Evolutionary conservation across 2,888 invertebrate genomes (phyloP).

Genomic region (Agrilus mali): DNA sequence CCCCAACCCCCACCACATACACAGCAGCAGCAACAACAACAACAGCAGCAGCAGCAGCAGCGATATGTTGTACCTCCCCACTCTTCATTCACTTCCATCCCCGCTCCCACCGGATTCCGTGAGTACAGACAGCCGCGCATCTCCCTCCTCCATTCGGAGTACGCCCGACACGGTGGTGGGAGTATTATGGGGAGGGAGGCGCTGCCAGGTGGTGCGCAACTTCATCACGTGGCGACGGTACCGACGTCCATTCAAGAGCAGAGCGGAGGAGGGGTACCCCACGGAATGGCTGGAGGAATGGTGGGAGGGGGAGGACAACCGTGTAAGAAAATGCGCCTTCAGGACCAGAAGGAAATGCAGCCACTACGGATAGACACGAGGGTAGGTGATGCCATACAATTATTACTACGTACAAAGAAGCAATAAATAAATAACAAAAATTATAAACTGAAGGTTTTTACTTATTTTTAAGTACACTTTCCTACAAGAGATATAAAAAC

Average conservation of each 20-base stretch:
- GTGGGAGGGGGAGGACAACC: conserved; percentile 41
- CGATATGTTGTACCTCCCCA: conserved; percentile 14
- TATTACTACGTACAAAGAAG: too few species aligned
- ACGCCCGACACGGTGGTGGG: conserved; percentile 29
- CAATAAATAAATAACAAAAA: too few species aligned
- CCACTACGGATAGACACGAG: conserved; percentile 55
- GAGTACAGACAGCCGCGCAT: conserved; percentile 46
- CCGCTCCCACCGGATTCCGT: conserved; percentile 39
- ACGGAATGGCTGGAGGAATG: conserved; percentile 6
- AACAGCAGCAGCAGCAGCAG: conserved; percentile 25
- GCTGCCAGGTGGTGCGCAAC: conserved; percentile 35
- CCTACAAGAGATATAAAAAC: too few species aligned
- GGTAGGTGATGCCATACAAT: conserved; percentile 24
- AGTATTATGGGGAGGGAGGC: conserved; percentile 16
- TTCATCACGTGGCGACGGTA: conserved; percentile 37
- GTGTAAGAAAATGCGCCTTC: conserved; percentile 55
- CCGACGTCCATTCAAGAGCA: conserved; percentile 7
- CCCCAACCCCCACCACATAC: conserved; percentile 27
- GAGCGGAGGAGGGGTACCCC: conserved; percentile 11
- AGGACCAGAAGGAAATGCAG: conserved; percentile 37
- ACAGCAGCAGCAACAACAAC: conserved; percentile 34
- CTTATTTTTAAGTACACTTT: too few species aligned
- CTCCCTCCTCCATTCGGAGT: conserved; percentile 50
- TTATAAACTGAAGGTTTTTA: too few species aligned
- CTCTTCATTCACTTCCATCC: conserved; percentile 12